Evolutionary conservation across 2,113 vertebrate genomes (phyloP), one percentile per base, ranked within the genome.

Genomic region (Toxotes chatareus): DNA sequence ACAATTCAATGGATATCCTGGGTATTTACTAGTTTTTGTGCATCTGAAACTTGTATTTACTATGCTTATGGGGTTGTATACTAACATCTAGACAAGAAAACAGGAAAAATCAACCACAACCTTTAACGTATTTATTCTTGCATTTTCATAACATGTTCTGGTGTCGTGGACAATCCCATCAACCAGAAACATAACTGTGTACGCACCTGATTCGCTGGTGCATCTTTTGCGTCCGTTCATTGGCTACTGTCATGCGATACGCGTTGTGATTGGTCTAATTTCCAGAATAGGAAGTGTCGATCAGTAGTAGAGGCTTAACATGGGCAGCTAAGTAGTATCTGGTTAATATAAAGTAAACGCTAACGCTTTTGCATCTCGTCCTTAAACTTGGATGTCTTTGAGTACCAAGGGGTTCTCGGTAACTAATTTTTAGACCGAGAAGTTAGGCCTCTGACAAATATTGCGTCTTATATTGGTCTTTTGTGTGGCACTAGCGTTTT

Each of bases 171-270:
- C 93, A 73, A 80, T 64, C 76, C 79, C 88, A 68, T 83, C 73
- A 34, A 49, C 73, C 21, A 31, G 51, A 87, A 84, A 51, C 13
- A 69, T 75, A 86, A 92, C 65, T 96, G 94, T 96, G 95, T 95
- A 94, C 89, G 57, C 84, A 83, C 42, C 72, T 62, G 91, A 95
- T 95, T 95, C 77, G 95, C 81, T 88, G 55, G 38, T 14, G 8
- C 44, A 1, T 64, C 2, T 13, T 19, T 65, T 31, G 2, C 8
- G 1, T 0, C 4, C 31, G 27, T 16, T 83, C n/a, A 95, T 95
- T 95, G 93, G 95, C 80, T 86, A n/a, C 40, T 19, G 21, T 78
- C 46, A 64, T 34, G n/a, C 5, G 7, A 42, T 1, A 9, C 67
- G 55, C 34, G 9, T 61, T 17, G 1, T 69, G 84, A 95, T 95